Base-by-base conservation (phyloP, 2,113 vertebrate species). In the Lichenostomus cassidix region DNA sequence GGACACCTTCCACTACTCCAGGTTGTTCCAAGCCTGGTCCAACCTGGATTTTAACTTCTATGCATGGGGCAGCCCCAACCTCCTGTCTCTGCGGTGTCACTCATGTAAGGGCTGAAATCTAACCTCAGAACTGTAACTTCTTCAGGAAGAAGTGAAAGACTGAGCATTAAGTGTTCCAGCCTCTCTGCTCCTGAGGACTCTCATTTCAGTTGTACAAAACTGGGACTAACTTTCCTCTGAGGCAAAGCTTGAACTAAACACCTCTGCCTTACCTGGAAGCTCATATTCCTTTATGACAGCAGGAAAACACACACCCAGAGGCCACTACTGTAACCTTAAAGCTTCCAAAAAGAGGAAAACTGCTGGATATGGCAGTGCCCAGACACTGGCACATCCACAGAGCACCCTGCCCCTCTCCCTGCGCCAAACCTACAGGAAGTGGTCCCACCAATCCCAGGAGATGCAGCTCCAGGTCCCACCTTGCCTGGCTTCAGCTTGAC, bases 401-500 rank as follows among this genome's bases (percentile, higher is more conserved):
- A 46, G 13, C 67, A 20, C 29, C 44, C 37, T 21, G 33, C 33
- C 44, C 7, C 16, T 24, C 55, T 81, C 47, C 44, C 58, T 3
- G 13, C 0, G 4, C 22, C 76, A 44, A 60, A 37, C 16, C 33
- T 31, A 20, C 5, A 4, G 8, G 2, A 39, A 39, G 39, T 11
- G 39, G 42, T 42, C 42, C 42, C 42, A 42, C 42, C 64, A n/a
- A 12, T 9, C 21, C 27, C 16, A 39, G 12, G 5, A 9, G 2
- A 21, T n/a, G 50, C 46, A 83, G 50, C 94, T 20, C 62, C 33
- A 12, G n/a, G 62, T 4, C 94, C 46, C 97, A 99, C 99, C 98
- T 98, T 99, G 49, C 99, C 99, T 0, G 99, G 99, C 74, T 98
- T 99, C 85, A 99, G 98, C 97, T 99, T 99, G 89, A 99, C 98